Evolutionary conservation across 2,888 invertebrate genomes (phyloP).

Genomic region (Margaritifera margaritifera): DNA sequence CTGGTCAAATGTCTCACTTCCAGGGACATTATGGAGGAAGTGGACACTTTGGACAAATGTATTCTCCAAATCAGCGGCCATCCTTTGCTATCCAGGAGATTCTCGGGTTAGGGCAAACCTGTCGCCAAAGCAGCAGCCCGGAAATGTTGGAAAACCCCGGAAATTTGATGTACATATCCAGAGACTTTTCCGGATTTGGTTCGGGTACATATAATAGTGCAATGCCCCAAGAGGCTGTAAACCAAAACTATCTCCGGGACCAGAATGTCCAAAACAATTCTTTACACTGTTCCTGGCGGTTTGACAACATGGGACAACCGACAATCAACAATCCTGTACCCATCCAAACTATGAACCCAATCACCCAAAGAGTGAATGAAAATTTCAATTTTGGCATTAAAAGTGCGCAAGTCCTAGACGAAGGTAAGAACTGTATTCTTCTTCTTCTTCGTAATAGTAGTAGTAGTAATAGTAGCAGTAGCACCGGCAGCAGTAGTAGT

Average conservation of each 20-base stretch:
- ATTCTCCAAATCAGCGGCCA: slow-evolving; percentile 81
- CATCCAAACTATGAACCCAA: slow-evolving; percentile 25
- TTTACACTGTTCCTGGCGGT: slow-evolving; percentile 61
- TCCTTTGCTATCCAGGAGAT: slow-evolving; percentile 93
- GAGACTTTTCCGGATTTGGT: slow-evolving; percentile 26
- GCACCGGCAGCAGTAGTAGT: too few species aligned
- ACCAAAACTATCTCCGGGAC: slow-evolving; percentile 30
- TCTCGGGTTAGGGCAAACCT: slow-evolving; percentile 77
- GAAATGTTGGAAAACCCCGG: slow-evolving; percentile 47
- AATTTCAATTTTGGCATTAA: not conserved
- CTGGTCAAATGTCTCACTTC: slow-evolving; percentile 37
- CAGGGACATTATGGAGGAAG: slow-evolving; percentile 43
- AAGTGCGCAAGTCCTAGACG: slow-evolving; percentile 35
- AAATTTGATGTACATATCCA: slow-evolving; percentile 37
- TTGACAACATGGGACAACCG: slow-evolving; percentile 40
- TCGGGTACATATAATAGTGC: slow-evolving; percentile 16
- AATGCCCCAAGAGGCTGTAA: slow-evolving; percentile 23
- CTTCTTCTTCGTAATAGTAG: too few species aligned
- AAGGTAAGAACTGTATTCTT: slow-evolving; percentile 38
- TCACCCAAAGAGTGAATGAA: not conserved
- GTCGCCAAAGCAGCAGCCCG: slow-evolving; percentile 53
- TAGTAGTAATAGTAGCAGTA: too few species aligned
- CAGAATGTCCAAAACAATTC: slow-evolving; percentile 28
- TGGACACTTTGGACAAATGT: slow-evolving; percentile 54
- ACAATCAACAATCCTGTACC: slow-evolving; percentile 23